Conservation (phyloP, 1,140 invertebrate genomes). For the Leptopilina boulardi region DNA sequence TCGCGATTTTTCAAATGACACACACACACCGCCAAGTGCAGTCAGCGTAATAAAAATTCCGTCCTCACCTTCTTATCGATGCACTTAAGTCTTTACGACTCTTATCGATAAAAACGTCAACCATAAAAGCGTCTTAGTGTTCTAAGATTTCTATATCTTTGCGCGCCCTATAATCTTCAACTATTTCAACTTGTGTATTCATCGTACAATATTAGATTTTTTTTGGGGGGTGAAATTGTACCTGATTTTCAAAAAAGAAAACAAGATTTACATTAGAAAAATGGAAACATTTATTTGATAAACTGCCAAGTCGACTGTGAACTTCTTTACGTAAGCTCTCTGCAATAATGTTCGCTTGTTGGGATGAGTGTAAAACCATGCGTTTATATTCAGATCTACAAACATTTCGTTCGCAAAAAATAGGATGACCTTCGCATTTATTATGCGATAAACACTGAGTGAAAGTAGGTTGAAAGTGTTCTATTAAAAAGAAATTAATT, state of each 20-base stretch:
- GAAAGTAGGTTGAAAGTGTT: slow-evolving; percentile 5
- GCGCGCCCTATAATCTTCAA: no score
- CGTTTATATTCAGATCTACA: slow-evolving; percentile 24
- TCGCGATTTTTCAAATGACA: slow-evolving; percentile 12
- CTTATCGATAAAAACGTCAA: background rate
- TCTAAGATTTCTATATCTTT: background rate
- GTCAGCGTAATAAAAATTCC: slow-evolving; percentile 13
- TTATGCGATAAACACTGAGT: background rate
- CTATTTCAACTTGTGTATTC: no score
- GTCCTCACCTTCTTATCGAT: slow-evolving; percentile 1
- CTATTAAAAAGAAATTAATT: background rate
- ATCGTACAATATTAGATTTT: background rate
- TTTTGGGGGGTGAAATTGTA: background rate
- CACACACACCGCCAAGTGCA: background rate
- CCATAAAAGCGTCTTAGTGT: background rate
- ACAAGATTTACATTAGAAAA: background rate
- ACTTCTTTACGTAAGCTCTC: slow-evolving; percentile 54
- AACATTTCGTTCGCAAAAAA: slow-evolving; percentile 1
- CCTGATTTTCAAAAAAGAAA: background rate
- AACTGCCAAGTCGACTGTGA: slow-evolving; percentile 53
- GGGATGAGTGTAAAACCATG: slow-evolving; percentile 19
- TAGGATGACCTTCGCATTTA: slow-evolving; percentile 24
- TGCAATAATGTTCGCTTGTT: slow-evolving; percentile 29
- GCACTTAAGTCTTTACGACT: background rate
- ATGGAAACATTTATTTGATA: slow-evolving; percentile 44